A percentile compares a stretch with the other conserved stretches of the same genome.
phyloP scores from a whole-genome alignment of 2,797 vertebrate genomes.

The Scolopax bukidnonensis region DNA sequence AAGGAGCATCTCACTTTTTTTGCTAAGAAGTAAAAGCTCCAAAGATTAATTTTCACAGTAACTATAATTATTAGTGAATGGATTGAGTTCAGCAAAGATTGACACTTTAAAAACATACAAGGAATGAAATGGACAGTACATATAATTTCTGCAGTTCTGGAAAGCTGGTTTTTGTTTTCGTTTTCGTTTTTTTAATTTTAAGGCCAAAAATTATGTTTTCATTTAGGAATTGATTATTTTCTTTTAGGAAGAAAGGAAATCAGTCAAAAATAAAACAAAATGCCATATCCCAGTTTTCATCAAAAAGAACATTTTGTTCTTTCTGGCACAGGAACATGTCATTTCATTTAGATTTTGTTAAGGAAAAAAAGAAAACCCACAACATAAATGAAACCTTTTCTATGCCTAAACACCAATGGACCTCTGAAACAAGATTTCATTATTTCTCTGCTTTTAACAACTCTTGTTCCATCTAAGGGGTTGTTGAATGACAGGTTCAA shows the following conservation, averaged over 20 bases:
- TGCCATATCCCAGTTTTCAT: neutral
- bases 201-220: neutral
- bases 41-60: neutral
- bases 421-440: neutral
- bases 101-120: neutral
- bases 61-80: neutral
- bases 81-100: neutral
- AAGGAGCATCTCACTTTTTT: neutral
- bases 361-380: neutral
- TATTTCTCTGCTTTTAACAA: conserved; percentile 30
- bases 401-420: neutral
- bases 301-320: conserved; percentile 21
- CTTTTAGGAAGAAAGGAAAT: neutral
- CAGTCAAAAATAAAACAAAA: neutral
- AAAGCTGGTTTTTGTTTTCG: neutral
- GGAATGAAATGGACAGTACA: neutral
- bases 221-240: neutral
- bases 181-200: neutral
- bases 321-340: neutral
- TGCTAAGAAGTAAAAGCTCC: neutral
- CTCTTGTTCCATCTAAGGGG: neutral
- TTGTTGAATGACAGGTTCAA: neutral
- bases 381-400: neutral
- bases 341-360: conserved; percentile 3
- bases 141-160: neutral